Evolutionary conservation across 2,888 invertebrate genomes (phyloP).

Genomic region (Atethmia centrago): DNA sequence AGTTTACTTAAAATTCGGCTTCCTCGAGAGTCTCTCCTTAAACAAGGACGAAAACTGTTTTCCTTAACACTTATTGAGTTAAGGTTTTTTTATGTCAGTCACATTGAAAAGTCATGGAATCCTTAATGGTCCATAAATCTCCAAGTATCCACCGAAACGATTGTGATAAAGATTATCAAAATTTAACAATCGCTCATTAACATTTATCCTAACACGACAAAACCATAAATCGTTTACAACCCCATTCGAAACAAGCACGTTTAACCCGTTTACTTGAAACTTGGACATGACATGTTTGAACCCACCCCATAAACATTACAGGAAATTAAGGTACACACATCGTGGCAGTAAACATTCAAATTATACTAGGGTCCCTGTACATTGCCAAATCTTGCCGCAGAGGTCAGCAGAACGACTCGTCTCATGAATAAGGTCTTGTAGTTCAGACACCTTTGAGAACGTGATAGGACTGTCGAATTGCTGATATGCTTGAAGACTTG

Average conservation of each 20-base stretch:
- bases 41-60: background rate
- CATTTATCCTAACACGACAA: background rate
- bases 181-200: background rate
- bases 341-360: conserved; percentile 73
- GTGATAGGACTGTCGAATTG: conserved; percentile 43
- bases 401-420: conserved; percentile 71
- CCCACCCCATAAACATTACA: conserved; percentile 59
- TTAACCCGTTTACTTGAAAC: conserved; percentile 31
- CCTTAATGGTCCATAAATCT: background rate
- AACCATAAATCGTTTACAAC: conserved; percentile 21
- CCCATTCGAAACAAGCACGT: conserved; percentile 20
- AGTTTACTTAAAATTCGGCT: background rate
- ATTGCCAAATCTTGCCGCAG: conserved; percentile 72
- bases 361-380: conserved; percentile 70
- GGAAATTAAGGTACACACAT: conserved; percentile 68
- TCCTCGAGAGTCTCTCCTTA: background rate
- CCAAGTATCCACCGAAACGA: too few species aligned
- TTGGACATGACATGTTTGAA: conserved; percentile 34
- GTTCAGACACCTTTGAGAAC: conserved; percentile 70
- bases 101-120: background rate
- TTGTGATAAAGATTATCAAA: background rate
- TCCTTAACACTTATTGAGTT: too few species aligned
- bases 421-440: conserved; percentile 76
- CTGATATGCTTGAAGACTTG: conserved; percentile 20
- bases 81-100: background rate